Evolutionary conservation across 2,113 vertebrate species (phyloP), one percentile per base, ranked within the genome.

Genomic region (Cheirogaleus medius): DNA sequence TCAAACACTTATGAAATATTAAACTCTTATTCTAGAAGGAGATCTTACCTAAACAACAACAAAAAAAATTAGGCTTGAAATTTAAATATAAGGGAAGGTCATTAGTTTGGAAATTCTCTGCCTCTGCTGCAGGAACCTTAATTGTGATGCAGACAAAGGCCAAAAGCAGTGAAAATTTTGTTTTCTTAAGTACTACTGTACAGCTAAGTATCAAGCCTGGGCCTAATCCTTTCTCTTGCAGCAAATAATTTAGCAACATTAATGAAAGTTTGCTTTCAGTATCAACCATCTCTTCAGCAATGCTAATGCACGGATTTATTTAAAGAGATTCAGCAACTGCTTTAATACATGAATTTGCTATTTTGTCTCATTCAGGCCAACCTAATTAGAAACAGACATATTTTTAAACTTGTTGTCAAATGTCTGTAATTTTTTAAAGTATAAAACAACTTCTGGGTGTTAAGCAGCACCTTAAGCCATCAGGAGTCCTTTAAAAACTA

Each of bases 391-490:
- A 90, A 37, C n/a, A 80, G 42, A 66, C 25, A 44, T 60, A 34
- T 74, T 91, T 92, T 87, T 74, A 84, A 37, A 44, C 20, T 77
- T 87, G 52, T 1, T 87, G 52, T 1, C 60, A 71, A 71, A 49
- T 94, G 86, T 34, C n/a, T 20, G 7, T 82, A 73, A 90, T 89
- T 92, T 94, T 74, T 92, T 54, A 64, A 90, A 68, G 90, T 56
- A 60, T 4, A 69, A 89, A 91, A 95, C 11, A 74, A 17, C n/a
- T 78, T 63, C 14, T 39, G 23, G 8, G 25, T 94, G 25, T 76
- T 84, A 83, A 56, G 60, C 39, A 69, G 39, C 88, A 91, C 39
- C 47, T 42, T 49, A 78, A 88, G 37, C 20, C 56, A 82, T 82
- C 32, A 74, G 7, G 39, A 42, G 17, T 78, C 42, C 37, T 85